Percentiles rank a stretch among this genome's conserved stretches.
Conservation (phyloP, 2,113 vertebrate genomes). For the Echinops telfairi region DNA sequence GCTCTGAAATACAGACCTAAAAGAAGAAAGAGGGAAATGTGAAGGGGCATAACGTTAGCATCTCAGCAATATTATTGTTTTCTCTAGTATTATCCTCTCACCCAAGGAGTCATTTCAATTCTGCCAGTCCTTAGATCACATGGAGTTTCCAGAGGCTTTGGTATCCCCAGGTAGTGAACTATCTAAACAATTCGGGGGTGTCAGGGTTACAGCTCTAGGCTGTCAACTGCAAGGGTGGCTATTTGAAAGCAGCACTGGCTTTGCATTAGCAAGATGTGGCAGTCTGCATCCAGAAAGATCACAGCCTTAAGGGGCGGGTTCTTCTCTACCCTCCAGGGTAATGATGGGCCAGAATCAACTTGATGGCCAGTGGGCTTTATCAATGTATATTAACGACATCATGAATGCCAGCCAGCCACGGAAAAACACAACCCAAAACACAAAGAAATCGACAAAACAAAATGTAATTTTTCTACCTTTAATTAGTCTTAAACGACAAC, state of each 20-base stretch:
- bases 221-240: too few relatives aligned
- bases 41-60: not conserved
- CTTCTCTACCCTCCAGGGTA: too few relatives aligned
- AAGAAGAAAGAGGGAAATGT: conserved; percentile 37
- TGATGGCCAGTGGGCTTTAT: not conserved
- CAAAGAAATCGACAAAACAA: not conserved
- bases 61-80: not conserved
- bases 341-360: too few relatives aligned
- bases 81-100: not conserved
- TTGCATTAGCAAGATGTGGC: too few relatives aligned
- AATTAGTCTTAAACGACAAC: not conserved
- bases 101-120: conserved; percentile 4
- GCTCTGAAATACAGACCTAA: conserved; percentile 95
- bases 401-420: not conserved
- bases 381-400: not conserved
- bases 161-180: not conserved
- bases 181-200: not conserved
- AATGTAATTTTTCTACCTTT: not conserved
- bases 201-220: too few relatives aligned
- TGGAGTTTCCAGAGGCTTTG: not conserved
- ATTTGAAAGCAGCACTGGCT: too few relatives aligned
- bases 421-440: not conserved
- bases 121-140: conserved; percentile 6
- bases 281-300: too few relatives aligned
- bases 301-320: too few relatives aligned